A percentile compares a stretch with the other conserved stretches of the same genome.
These are phyloP conservation scores for Drosophila atroscutellata DNA, from an alignment of 2,888 invertebrate genomes.

Conservation along the genomic window DNA sequence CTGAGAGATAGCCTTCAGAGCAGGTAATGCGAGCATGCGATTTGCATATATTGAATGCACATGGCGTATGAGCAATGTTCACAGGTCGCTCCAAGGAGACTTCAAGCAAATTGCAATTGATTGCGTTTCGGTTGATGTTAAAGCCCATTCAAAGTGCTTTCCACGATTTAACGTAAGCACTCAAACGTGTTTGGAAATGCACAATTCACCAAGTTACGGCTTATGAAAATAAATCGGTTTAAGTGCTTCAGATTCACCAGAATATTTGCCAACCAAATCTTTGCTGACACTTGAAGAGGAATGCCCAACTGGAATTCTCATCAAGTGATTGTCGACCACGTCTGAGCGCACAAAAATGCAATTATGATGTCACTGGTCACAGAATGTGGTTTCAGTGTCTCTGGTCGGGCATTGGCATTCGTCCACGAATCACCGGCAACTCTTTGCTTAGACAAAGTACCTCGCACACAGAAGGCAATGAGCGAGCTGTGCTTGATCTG, in stretches of 20 bases:
- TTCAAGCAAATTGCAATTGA: background rate
- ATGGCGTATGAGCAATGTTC: conserved; percentile 35
- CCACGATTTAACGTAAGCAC: background rate
- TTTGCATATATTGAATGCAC: conserved; percentile 2
- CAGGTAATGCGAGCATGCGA: background rate
- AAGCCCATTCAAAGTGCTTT: background rate
- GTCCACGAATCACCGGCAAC: background rate
- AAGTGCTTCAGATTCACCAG: conserved; percentile 6
- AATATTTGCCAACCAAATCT: conserved; percentile 17
- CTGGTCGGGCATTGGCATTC: background rate
- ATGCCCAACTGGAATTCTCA: background rate
- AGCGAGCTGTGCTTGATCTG: background rate
- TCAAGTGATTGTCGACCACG: conserved; percentile 17
- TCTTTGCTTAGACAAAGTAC: background rate
- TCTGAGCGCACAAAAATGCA: conserved; percentile 60
- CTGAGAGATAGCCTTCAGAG: background rate
- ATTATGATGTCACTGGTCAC: conserved; percentile 39
- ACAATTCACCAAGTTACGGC: background rate
- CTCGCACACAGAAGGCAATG: background rate
- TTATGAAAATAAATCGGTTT: conserved; percentile 25
- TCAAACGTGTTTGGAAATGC: conserved; percentile 1
- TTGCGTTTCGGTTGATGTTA: background rate
- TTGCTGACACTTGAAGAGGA: background rate
- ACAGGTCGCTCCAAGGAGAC: background rate
- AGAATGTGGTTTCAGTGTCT: background rate